Evolutionary conservation across 2,113 vertebrate genomes (phyloP).

Genomic region (Arvicanthis niloticus): DNA sequence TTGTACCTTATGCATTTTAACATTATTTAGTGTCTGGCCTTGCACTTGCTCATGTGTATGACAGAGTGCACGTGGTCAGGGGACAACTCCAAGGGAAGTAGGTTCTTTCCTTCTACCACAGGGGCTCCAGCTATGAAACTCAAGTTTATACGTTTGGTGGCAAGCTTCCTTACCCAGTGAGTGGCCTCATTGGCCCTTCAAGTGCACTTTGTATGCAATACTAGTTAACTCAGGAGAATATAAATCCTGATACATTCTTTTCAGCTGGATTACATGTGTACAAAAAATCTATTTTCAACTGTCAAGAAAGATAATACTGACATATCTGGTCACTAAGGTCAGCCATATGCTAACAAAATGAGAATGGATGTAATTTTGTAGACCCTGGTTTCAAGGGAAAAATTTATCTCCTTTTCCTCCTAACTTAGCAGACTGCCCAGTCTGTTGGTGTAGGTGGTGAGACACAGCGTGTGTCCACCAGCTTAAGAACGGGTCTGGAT

Average conservation of each 20-base stretch:
- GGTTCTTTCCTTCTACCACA: background rate
- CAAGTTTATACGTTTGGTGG: background rate
- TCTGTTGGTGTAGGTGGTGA: background rate
- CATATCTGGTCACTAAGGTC: background rate
- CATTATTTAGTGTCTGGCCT: no score
- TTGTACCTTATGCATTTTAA: background rate
- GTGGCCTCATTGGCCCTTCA: background rate
- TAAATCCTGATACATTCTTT: constrained; percentile 55
- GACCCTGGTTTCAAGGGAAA: constrained; percentile 22
- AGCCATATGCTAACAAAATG: constrained; percentile 1
- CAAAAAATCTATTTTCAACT: constrained; percentile 21
- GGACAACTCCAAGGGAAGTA: background rate
- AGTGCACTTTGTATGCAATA: constrained; percentile 49
- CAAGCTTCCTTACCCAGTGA: background rate
- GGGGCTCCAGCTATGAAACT: background rate
- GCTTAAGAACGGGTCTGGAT: constrained; percentile 54
- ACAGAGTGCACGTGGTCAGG: background rate
- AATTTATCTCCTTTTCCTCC: constrained; percentile 26
- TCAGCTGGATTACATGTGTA: background rate
- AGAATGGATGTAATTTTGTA: constrained; percentile 29
- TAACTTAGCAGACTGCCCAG: constrained; percentile 25
- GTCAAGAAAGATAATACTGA: constrained; percentile 58
- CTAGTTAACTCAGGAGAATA: constrained; percentile 42
- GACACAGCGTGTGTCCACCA: background rate
- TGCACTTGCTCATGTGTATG: background rate